These are phyloP conservation scores for Sebastolobus altivelis DNA, from an alignment of 2,797 vertebrate species.

Conservation along the genomic window DNA sequence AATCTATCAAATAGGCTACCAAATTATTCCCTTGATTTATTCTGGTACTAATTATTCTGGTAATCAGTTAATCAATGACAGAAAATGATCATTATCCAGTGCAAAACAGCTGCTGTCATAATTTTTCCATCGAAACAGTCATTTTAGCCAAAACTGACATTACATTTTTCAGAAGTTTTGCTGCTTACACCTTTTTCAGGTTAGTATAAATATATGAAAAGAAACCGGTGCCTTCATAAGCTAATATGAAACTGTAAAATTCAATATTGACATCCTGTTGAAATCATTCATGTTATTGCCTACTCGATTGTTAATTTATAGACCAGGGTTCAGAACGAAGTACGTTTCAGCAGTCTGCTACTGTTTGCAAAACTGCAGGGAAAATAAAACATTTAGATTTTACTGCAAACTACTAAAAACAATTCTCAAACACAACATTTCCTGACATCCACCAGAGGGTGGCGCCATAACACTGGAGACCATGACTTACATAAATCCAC, in stretches of 20 bases:
- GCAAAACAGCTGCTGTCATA: not conserved
- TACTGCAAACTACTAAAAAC: not conserved
- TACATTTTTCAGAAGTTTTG: not conserved
- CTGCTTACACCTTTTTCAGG: not conserved
- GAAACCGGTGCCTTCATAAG: not conserved
- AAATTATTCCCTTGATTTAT: not conserved
- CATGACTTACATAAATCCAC: not conserved
- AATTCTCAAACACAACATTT: not conserved
- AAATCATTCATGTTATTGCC: not conserved
- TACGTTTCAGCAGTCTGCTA: not conserved
- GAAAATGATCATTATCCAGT: not conserved
- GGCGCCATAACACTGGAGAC: conserved; percentile 20
- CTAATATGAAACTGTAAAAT: not conserved
- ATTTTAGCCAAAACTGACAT: not conserved
- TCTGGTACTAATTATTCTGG: not conserved
- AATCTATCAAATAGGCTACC: not conserved
- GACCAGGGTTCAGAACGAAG: not conserved
- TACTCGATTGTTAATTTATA: no score
- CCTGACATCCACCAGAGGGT: conserved; percentile 35
- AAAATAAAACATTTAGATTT: not conserved
- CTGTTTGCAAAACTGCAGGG: not conserved
- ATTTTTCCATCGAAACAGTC: not conserved
- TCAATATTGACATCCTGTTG: not conserved
- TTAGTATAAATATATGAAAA: not conserved
- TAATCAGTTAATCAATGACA: not conserved